phyloP scores from a whole-genome alignment of 2,113 vertebrate species.

The Xiphophorus hellerii region DNA sequence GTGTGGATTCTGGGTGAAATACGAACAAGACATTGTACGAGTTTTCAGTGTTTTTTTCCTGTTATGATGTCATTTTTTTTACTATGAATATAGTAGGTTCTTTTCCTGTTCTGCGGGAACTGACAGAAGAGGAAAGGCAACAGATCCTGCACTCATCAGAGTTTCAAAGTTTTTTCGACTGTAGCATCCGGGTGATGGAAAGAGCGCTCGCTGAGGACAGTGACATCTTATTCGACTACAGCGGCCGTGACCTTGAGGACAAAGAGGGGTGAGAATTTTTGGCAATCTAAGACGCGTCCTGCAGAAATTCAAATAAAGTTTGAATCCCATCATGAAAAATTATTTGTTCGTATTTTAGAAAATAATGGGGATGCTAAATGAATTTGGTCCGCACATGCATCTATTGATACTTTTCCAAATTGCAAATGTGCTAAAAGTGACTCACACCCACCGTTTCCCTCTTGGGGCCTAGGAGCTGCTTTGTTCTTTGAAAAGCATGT shows the following conservation, averaged over 20 bases:
- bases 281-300: not conserved
- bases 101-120: slow-evolving; percentile 80
- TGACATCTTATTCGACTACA: slow-evolving; percentile 96
- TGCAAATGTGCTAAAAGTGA: slow-evolving; percentile 49
- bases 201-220: slow-evolving; percentile 93
- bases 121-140: slow-evolving; percentile 97
- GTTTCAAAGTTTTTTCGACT: slow-evolving; percentile 97
- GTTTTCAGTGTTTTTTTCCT: not conserved
- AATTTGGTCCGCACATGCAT: slow-evolving; percentile 24
- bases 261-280: slow-evolving; percentile 90
- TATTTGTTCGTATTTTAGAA: not conserved
- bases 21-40: not conserved
- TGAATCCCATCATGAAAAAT: not conserved
- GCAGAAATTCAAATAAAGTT: not conserved
- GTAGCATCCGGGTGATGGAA: slow-evolving; percentile 95
- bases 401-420: slow-evolving; percentile 14
- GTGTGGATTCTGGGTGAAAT: not conserved
- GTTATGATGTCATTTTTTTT: not conserved
- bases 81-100: slow-evolving; percentile 22
- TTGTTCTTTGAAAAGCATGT: slow-evolving; percentile 72
- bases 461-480: slow-evolving; percentile 38
- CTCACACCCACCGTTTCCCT: slow-evolving; percentile 58
- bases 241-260: slow-evolving; percentile 90
- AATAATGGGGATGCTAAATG: not conserved
- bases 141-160: slow-evolving; percentile 96